phyloP scores from a whole-genome alignment of 2,113 vertebrate genomes.

The Pluvialis apricaria region DNA sequence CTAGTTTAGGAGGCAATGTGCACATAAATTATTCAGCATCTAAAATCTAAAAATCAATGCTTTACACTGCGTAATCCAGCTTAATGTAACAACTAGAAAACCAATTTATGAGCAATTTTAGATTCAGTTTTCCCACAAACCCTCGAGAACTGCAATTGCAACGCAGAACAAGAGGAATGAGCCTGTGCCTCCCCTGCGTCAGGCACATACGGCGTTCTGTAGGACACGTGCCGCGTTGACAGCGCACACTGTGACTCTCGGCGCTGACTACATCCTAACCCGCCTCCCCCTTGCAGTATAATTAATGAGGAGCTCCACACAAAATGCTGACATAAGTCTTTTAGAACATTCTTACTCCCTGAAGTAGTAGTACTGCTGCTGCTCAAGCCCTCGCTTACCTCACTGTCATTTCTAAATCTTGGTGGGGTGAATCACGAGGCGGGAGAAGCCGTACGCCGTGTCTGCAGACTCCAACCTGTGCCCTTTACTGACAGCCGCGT shows the following conservation, averaged over 20 bases:
- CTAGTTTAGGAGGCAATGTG: background rate
- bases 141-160: background rate
- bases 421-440: background rate
- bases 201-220: fast-evolving
- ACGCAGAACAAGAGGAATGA: background rate
- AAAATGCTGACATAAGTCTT: background rate
- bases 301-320: background rate
- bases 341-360: background rate
- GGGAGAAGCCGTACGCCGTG: background rate
- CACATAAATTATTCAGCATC: constrained; percentile 37
- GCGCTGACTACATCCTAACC: background rate
- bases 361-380: background rate
- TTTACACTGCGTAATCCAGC: background rate
- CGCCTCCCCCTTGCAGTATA: background rate
- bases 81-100: constrained; percentile 4
- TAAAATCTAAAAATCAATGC: constrained; percentile 21
- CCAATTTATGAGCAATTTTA: background rate
- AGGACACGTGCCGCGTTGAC: background rate
- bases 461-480: background rate
- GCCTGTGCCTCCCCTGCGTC: background rate
- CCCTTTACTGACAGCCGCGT: background rate
- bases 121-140: background rate
- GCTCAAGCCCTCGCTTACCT: background rate
- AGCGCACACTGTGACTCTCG: fast-evolving
- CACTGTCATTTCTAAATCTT: fast-evolving